Base-by-base conservation (phyloP, 2,797 vertebrate species). In the Cyprinella venusta region DNA sequence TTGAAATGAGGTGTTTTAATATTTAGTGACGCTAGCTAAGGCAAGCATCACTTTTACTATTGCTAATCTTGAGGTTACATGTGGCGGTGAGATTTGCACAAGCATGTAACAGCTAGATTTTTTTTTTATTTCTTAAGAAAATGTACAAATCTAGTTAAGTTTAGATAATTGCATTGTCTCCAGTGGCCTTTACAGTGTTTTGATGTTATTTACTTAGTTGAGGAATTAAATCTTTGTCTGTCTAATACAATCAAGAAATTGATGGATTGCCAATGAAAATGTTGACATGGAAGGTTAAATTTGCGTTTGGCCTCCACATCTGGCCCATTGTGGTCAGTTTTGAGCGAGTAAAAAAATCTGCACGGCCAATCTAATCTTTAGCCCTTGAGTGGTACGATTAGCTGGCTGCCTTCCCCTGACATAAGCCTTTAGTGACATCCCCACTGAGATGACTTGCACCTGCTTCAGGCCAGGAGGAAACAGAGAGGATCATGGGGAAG, bases 301-400 rank as follows among this genome's bases (percentile, higher is more conserved):
- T 93, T 92, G 91, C 76, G 80, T 90, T 94, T 94, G 93, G 88
- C 92, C 91, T 54, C 86, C 36, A 84, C 91, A 91, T 92, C 92
- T 92, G 52, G 45, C 77, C 70, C 85, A 87, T 91, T 90, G 89
- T 84, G 83, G 85, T 89, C 91, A 88, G 79, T 91, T 92, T 92
- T 88, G 87, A 87, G 86, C 86, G 82, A 89, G 89, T 89, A 87
- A 90, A 91, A 91, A 42, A 72, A 86, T 90, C 86, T 84, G 76
- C 76, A 84, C 86, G 90, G 86, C 86, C 54, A 79, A 67, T 86
- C 85, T 89, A 85, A 90, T 92, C 90, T 90, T 86, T 79, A 65
- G 84, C 77, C 78, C 21, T 64, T 68, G 52, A 78, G 82, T 30
- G 30, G 38, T 69, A 30, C 75, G 88, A 93, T 92, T 92, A 92